Evolutionary conservation across 2,888 invertebrate species (phyloP).

Genomic region (Pseudococcus viburni): DNA sequence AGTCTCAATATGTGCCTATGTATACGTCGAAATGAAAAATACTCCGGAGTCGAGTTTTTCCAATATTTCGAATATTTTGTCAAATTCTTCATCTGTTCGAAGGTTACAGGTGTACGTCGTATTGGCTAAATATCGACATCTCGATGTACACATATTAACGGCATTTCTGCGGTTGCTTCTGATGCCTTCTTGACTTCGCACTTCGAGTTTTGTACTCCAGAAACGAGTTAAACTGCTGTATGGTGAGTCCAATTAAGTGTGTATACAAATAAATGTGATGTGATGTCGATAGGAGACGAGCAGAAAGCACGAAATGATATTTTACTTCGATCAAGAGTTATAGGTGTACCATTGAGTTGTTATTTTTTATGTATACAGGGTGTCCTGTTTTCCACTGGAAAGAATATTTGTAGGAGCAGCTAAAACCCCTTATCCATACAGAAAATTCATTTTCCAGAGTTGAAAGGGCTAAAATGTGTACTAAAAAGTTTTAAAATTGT

Average conservation of each 20-base stretch:
- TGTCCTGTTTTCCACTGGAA: too few species aligned
- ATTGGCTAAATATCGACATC: background rate
- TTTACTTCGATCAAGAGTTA: background rate
- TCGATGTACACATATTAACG: background rate
- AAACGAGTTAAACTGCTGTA: background rate
- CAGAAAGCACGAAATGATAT: background rate
- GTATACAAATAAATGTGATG: background rate
- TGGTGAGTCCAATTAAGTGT: background rate
- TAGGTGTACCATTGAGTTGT: background rate
- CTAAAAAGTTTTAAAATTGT: too few species aligned
- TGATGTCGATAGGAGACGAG: background rate
- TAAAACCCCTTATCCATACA: too few species aligned
- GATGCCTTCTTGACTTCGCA: background rate
- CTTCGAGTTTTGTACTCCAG: background rate
- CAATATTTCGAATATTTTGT: conserved; percentile 11
- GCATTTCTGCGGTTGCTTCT: background rate
- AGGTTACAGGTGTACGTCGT: background rate
- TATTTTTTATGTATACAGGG: background rate
- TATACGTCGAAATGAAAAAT: conserved; percentile 14
- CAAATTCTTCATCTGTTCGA: background rate
- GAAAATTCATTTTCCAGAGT: too few species aligned
- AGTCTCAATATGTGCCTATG: background rate
- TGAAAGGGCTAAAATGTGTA: too few species aligned
- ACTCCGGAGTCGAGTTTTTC: background rate
- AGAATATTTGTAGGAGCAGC: too few species aligned